Base-by-base conservation (phyloP, 2,888 invertebrate genomes). In the Pyrochroa serraticornis region DNA sequence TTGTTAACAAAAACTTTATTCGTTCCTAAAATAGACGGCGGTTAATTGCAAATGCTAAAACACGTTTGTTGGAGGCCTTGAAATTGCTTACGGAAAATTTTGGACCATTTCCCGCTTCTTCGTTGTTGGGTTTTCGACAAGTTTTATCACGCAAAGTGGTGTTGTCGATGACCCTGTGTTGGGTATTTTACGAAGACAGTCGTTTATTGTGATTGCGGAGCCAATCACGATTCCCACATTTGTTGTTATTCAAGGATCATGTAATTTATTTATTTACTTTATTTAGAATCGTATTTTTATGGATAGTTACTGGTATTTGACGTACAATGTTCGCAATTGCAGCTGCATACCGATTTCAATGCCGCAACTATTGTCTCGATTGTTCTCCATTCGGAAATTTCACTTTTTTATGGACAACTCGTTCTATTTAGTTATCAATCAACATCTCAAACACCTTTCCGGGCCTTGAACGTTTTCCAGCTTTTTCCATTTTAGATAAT, bases 201-300 rank as follows among this genome's bases (percentile, higher is more conserved):
- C 35, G 47, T 39, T 9, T 39, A 39, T 39, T 10, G 33, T 46
- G 31, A n/a, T n/a, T n/a, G 43, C 6, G 14, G 30, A 39, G 30
- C 50, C 46, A 55, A 47, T 57, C 52, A 37, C 60, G 55, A 55
- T 63, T 63, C 63, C 56, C 63, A 63, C 63, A 61, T 60, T 63
- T 52, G 56, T 49, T 50, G 44, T 44, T 56, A 51, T 58, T 61
- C 63, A 63, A 63, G 63, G 63, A 53, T 56, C 49, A 22, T 30
- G 44, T 38, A 49, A 56, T 49, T 50, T 44, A 50, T 53, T 46
- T 53, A 38, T 55, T 48, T 55, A 48, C 39, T 45, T 43, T 42
- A 8, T 7, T 47, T 9, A n/a, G 10, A 2, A 10, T 35, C 10
- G 36, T 2, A 39, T 9, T 39, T 10, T 39, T 39, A 12, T 39